Base-by-base conservation (phyloP, 2,888 invertebrate genomes). In the Ormia ochracea region DNA sequence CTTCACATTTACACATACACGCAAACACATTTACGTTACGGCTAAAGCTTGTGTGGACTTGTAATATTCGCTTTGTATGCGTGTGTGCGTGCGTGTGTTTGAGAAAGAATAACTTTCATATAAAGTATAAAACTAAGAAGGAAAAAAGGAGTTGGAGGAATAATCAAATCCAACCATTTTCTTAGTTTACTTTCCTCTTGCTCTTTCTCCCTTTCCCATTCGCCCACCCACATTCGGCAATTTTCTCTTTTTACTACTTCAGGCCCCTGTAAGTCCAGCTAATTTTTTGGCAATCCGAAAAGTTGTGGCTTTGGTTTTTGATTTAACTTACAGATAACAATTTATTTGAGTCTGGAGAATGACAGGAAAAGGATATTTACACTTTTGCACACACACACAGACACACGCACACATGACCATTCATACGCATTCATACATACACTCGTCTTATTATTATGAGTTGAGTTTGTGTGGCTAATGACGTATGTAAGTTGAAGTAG, bases 231-330 rank as follows among this genome's bases (percentile, higher is more conserved):
- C 14, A 28, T 4, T 23, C 1, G 19, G 3, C n/a, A 10, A 17
- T 7, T 54, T 1, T 28, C 33, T 10, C 33, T 26, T 6, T 5
- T 4, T 9, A 38, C 6, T n/a, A n/a, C 14, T 21, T 1, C 6
- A 10, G n/a, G n/a, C n/a, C n/a, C n/a, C 23, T 21, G 9, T 43
- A 28, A 72, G 70, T 72, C 72, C 56, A 58, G 72, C 76, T 76
- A 80, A 76, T 80, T 80, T n/a, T 80, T 73, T 80, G 80, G 76
- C 76, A 76, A 63, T 73, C 63, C 76, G 50, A 80, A 68, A 58
- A 58, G n/a, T 66, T 80, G 76, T 76, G 68, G 80, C 72, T 61
- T 74, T 28, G 10, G 50, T 73, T 36, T 63, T 59, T 36, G 68
- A 80, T 80, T 72, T 61, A 80, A 73, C 58, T 68, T 38, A 19